These are phyloP conservation scores for Mormyrus lacerda DNA, from an alignment of 2,113 vertebrate species.

Conservation along the genomic window DNA sequence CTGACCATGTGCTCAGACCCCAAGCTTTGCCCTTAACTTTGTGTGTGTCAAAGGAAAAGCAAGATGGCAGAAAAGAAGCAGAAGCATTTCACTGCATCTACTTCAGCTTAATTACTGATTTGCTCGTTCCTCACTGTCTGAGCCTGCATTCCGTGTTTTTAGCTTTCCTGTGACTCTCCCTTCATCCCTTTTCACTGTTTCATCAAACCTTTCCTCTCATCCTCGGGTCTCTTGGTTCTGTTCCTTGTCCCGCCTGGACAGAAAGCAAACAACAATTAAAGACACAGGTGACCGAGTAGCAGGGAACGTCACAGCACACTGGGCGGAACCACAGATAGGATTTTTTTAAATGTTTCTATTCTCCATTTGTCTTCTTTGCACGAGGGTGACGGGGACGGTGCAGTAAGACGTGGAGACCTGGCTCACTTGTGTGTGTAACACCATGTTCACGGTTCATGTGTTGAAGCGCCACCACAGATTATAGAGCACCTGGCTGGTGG, in stretches of 20 bases:
- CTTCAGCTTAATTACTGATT: neutral
- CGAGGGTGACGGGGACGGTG: neutral
- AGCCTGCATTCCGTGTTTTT: neutral
- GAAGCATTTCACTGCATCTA: neutral
- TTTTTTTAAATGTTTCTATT: neutral
- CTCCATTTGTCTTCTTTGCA: neutral
- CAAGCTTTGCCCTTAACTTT: neutral
- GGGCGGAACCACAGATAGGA: neutral
- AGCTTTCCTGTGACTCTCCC: neutral
- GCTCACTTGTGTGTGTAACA: neutral
- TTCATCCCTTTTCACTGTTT: neutral
- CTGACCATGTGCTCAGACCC: neutral
- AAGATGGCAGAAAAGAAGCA: neutral
- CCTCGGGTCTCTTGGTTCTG: neutral
- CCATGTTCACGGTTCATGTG: neutral
- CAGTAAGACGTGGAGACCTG: neutral
- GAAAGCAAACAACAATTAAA: neutral
- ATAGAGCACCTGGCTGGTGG: neutral
- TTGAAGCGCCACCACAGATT: neutral
- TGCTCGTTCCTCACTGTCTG: neutral
- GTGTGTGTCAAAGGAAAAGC: neutral
- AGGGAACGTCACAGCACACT: neutral
- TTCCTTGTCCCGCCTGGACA: neutral
- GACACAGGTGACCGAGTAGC: neutral
- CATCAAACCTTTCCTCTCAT: neutral